Conservation (phyloP, 2,113 vertebrate species). For the Ceratotherium simum region DNA sequence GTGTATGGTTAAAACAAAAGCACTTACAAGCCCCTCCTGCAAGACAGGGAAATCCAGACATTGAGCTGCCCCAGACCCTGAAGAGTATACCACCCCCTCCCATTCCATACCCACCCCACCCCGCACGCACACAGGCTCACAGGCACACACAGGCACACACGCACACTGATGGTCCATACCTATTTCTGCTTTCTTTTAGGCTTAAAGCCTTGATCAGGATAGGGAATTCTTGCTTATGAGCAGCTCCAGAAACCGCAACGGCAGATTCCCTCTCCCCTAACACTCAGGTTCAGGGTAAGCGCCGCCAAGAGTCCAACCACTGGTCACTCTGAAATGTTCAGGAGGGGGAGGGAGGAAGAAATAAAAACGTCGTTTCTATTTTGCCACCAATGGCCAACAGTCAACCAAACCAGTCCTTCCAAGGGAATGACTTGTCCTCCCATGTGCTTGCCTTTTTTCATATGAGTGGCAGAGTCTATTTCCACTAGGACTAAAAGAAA, state of each 20-base stretch:
- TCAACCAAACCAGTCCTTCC: constrained; percentile 72
- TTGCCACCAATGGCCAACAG: constrained; percentile 71
- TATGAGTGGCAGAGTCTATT: constrained; percentile 48
- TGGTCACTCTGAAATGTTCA: constrained; percentile 81
- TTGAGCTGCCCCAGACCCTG: not conserved
- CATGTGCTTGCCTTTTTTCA: constrained; percentile 54
- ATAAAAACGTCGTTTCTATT: constrained; percentile 80
- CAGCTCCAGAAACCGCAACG: constrained; percentile 80
- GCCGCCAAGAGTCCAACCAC: constrained; percentile 77
- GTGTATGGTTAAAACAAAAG: constrained; percentile 15
- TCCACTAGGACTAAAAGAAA: constrained; percentile 46
- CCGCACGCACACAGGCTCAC: not conserved
- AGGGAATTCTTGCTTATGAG: constrained; percentile 81
- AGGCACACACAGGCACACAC: not conserved
- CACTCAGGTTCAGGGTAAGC: constrained; percentile 81
- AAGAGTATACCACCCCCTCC: constrained; percentile 62
- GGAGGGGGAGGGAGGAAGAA: constrained; percentile 75
- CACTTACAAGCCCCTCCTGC: not conserved
- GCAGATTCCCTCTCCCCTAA: constrained; percentile 83
- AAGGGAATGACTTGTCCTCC: constrained; percentile 62
- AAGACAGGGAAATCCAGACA: constrained; percentile 31
- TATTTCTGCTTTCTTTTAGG: constrained; percentile 85
- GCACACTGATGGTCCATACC: constrained; percentile 67
- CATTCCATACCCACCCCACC: constrained; percentile 56
- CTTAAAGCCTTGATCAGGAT: constrained; percentile 82